phyloP scores from a whole-genome alignment of 2,888 invertebrate species.

The Siphlonurus alternatus region DNA sequence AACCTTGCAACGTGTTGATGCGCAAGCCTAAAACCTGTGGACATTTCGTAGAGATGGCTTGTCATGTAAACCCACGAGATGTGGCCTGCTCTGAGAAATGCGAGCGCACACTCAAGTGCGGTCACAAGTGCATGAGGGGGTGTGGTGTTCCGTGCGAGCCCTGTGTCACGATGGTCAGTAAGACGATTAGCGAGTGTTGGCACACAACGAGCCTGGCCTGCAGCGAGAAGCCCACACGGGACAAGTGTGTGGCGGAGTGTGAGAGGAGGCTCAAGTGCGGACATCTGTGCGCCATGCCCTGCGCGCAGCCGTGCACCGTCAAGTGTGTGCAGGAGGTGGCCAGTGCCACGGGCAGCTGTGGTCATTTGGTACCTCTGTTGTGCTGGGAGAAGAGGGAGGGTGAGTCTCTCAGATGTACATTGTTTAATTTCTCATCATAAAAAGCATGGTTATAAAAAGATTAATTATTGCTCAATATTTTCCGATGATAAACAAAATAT shows the following conservation, averaged over 20 bases:
- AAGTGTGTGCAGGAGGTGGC: slow-evolving; percentile 24
- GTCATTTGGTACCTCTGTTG: slow-evolving; percentile 29
- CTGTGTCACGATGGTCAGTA: slow-evolving; percentile 29
- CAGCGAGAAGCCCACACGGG: slow-evolving; percentile 20
- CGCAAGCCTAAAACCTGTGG: slow-evolving; percentile 29
- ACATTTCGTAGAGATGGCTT: slow-evolving; percentile 28
- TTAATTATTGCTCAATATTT: too few species aligned
- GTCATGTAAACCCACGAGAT: slow-evolving; percentile 27
- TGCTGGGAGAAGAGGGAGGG: slow-evolving; percentile 22
- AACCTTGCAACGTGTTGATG: slow-evolving; percentile 29
- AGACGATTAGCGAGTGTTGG: slow-evolving; percentile 27
- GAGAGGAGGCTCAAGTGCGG: slow-evolving; percentile 30
- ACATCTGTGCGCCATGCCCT: slow-evolving; percentile 30
- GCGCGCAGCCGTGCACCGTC: slow-evolving; percentile 25
- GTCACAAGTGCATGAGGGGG: slow-evolving; percentile 32
- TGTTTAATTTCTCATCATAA: too few species aligned
- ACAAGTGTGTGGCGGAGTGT: slow-evolving; percentile 29
- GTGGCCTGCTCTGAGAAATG: slow-evolving; percentile 31
- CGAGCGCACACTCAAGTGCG: slow-evolving; percentile 29
- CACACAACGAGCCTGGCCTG: slow-evolving; percentile 30
- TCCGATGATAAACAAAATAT: too few species aligned
- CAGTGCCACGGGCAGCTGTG: slow-evolving; percentile 27
- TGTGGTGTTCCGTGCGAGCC: slow-evolving; percentile 33
- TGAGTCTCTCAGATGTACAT: too few species aligned
- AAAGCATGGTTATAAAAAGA: too few species aligned